Evolutionary conservation across 1,140 invertebrate genomes (phyloP), one percentile per base, ranked within the genome.

Genomic region (Sminthurides bifidus): DNA sequence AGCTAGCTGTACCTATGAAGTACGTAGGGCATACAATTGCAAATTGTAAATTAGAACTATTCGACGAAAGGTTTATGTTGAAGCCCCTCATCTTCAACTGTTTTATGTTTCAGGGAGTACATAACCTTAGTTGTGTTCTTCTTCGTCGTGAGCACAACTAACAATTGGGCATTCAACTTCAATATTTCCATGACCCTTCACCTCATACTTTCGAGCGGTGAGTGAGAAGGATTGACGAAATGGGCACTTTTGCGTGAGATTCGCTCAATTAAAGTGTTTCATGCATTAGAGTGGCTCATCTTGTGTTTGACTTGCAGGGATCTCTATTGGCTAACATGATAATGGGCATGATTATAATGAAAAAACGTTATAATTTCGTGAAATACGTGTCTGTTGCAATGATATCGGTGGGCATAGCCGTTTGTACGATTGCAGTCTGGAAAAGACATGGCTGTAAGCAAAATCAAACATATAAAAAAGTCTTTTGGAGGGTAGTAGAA

Each of bases 141-240:
- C 71, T 98, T 96, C 70, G 68, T 90, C 2, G 80, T 84, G 3
- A 97, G 89, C 71, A 85, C 97, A 3, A 81, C 84, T 23, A 98
- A 98, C 70, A 99, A 98, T 73, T 92, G 91, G 75, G 92, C 92
- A 0, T 88, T 98, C 65, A 83, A 87, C 68, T 98, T 93, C 67
- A 94, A 97, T 68, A 94, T 99, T 67, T 84, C 94, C 0, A 94
- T 98, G 82, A 93, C 95, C 10, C 73, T 98, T 4, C 94, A 98
- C 69, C 96, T 99, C 84, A 98, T 98, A n/a, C 69, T 98, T 98
- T 69, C 79, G 93, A 76, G 83, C 94, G 33, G 87, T 91, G 75
- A 79, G 82, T 80, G 12, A 12, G 29, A 45, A 54, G n/a, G 12
- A 35, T n/a, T 46, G n/a, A 8, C 44, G 10, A 29, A 6, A 38